Evolutionary conservation across 1,140 invertebrate genomes (phyloP), one percentile per base, ranked within the genome.

Genomic region (Cepaea nemoralis): DNA sequence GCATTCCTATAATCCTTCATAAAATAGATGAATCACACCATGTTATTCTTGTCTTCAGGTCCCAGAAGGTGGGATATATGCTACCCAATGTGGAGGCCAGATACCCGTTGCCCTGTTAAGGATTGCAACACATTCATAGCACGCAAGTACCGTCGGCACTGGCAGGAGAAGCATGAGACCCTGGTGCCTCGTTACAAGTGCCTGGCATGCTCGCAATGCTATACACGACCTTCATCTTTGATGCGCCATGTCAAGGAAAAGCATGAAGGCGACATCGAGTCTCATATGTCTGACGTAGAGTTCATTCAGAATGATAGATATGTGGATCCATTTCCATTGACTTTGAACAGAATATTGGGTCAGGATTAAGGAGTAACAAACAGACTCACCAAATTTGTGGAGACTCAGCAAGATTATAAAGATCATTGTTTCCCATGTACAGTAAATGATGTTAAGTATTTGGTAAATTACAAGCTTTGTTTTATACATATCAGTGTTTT

Each of bases 21-120:
- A 63, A 27, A 63, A 63, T 8, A 22, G 71, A 42, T 74, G 71
- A 74, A 48, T 74, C 42, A 74, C 39, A 50, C 35, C 40, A 45
- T 74, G 27, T 74, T 74, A 35, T 77, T 77, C 48, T 77, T 77
- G 75, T 77, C 75, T 63, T 39, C 75, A 77, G 75, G 75, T 77
- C 35, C 10, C 75, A 35, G 75, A 19, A 12, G 45, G n/a, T 35
- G 24, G 33, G 31, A 39, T 37, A 19, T 33, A 6, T n/a, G 22
- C 33, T 55, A 24, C 19, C 42, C 75, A 6, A 33, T 77, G 27
- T 77, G 75, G 75, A 77, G 50, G 50, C 75, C 75, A 37, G 37
- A 3, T 35, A 45, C 27, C 27, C 22, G 35, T 59, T 79, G 77
- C 63, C 77, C 77, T 40, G 77, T 79, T 33, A 42, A 14, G n/a